Evolutionary conservation across 1,140 invertebrate species (phyloP), one percentile per base, ranked within the genome.

Genomic region (Atopsyche davidsoni): DNA sequence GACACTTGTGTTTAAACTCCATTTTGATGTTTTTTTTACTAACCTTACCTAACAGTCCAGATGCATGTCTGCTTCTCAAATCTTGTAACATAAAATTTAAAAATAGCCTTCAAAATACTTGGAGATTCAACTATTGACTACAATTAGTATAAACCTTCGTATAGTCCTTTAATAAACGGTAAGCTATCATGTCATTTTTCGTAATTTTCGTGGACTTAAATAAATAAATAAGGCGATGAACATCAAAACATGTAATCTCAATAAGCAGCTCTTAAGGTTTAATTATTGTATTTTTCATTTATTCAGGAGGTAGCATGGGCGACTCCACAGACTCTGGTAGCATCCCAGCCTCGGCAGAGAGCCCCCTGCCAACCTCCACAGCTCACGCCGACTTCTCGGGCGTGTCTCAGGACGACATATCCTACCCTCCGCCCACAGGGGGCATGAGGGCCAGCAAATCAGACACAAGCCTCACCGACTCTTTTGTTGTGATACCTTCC

Each of bases 401-500:
- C n/a, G 11, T 16, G n/a, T 54, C 49, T 1, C 21, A 53, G 17
- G 57, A 59, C 44, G 43, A 53, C 44, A 44, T 50, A 4, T 45
- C 49, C 1, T 61, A 56, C 41, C 44, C 54, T 14, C 50, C 49
- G 36, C n/a, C 51, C 1, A 23, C 40, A 7, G 59, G 63, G 11
- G 75, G 70, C 2, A 75, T 90, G 51, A 75, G 87, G 25, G 76
- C 85, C 1, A 92, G 89, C 64, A 93, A 93, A 73, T 92, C 88
- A 35, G 90, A 93, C 61, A 93, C 89, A 0, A 92, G 88, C 64
- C 75, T 94, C 2, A 91, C 87, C 0, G 92, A 95, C 59, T 88
- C 88, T 22, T 96, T 95, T 72, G 89, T 92, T 1, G 75, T 93
- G 52, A 78, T 93, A 9, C 79, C 79, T 3, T 73, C 74, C 3